phyloP scores from a whole-genome alignment of 2,797 vertebrate genomes.

The Varecia variegata region DNA sequence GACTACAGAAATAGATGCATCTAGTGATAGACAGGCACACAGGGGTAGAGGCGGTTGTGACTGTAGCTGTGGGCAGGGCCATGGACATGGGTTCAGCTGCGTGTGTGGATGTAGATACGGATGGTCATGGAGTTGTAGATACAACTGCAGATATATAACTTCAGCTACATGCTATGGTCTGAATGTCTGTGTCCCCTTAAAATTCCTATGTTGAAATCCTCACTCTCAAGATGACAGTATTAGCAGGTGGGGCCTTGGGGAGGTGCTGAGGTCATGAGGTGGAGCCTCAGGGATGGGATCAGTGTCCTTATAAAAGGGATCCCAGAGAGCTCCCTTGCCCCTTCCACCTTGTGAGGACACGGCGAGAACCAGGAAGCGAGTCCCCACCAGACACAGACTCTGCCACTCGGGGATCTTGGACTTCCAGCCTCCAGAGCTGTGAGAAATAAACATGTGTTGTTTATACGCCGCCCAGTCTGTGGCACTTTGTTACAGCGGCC shows the following conservation, averaged over 20 bases:
- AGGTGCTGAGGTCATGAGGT: background rate
- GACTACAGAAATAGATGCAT: fast-evolving
- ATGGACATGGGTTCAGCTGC: background rate
- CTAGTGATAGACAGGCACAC: too few relatives aligned
- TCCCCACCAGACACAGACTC: background rate
- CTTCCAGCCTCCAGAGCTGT: background rate
- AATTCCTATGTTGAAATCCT: background rate
- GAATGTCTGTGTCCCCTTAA: background rate
- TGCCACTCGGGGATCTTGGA: background rate
- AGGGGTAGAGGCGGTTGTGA: fast-evolving
- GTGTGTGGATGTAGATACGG: fast-evolving
- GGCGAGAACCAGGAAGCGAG: background rate
- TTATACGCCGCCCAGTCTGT: background rate
- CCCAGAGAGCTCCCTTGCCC: background rate
- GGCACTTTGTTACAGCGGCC: background rate
- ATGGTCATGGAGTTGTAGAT: fast-evolving
- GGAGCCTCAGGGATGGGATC: background rate
- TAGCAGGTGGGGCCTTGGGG: background rate
- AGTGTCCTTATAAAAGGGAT: background rate
- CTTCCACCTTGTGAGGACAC: background rate
- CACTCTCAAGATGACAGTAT: background rate
- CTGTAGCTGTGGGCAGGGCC: background rate
- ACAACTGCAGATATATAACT: background rate
- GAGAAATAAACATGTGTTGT: background rate
- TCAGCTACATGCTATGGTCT: background rate